phyloP scores from a whole-genome alignment of 2,113 vertebrate species.

The Arvicanthis niloticus region DNA sequence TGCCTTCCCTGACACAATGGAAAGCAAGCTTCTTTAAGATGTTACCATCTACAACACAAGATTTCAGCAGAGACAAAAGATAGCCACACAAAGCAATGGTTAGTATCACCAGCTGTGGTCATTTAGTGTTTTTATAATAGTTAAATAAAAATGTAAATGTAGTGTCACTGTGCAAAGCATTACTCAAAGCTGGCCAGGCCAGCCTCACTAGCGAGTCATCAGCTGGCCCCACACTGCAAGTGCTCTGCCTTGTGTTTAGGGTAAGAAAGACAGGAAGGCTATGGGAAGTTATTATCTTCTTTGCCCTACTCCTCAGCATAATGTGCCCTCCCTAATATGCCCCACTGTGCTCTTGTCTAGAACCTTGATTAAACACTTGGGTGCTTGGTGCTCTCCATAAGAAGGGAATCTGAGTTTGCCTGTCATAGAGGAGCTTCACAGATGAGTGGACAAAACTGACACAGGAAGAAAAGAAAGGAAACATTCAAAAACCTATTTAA shows the following conservation, averaged over 20 bases:
- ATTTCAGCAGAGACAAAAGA: not conserved
- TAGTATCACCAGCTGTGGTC: not conserved
- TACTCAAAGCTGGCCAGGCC: not conserved
- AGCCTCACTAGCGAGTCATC: not conserved
- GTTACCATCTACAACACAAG: not conserved
- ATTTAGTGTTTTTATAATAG: not conserved
- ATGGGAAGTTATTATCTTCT: not conserved
- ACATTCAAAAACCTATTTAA: slow-evolving; percentile 44
- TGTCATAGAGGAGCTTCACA: not conserved
- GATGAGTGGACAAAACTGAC: not conserved
- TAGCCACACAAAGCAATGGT: not conserved
- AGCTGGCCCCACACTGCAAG: not conserved
- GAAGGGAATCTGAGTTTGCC: not conserved
- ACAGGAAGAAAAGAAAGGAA: not conserved
- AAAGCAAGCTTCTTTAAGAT: not conserved
- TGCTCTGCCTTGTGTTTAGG: not conserved
- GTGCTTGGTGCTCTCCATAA: not conserved
- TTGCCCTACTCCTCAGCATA: not conserved
- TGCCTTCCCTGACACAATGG: not conserved
- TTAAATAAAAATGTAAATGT: not conserved
- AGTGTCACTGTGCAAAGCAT: not conserved
- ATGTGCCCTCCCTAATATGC: no score
- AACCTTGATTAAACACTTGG: not conserved
- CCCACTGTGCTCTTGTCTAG: not conserved
- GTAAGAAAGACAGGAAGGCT: not conserved